These are phyloP conservation scores for Nemapogon koenigi DNA, from an alignment of 2,888 invertebrate species.

Conservation along the genomic window DNA sequence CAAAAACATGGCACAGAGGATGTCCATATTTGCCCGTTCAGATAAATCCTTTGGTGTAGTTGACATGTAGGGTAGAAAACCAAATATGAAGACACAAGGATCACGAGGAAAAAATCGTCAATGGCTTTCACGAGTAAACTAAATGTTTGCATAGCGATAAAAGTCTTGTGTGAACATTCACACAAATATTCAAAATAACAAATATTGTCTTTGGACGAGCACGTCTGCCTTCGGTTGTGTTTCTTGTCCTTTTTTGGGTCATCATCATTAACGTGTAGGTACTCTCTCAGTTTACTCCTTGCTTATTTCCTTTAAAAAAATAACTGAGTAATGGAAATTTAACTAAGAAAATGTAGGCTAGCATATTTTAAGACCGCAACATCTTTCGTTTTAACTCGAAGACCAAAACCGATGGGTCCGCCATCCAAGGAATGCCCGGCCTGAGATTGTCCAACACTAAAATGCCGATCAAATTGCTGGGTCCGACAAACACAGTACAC, in stretches of 20 bases:
- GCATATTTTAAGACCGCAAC: too few relatives aligned
- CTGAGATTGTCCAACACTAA: too few relatives aligned
- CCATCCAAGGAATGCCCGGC: too few relatives aligned
- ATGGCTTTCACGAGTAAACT: slow-evolving; percentile 58
- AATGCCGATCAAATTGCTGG: too few relatives aligned
- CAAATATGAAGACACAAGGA: slow-evolving; percentile 44
- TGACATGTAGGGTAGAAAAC: slow-evolving; percentile 57
- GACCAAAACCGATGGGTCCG: too few relatives aligned
- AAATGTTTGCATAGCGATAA: slow-evolving; percentile 56
- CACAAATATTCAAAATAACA: slow-evolving; percentile 64
- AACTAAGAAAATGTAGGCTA: too few relatives aligned
- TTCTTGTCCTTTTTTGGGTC: slow-evolving; percentile 7
- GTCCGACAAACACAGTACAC: too few relatives aligned
- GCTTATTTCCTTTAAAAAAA: too few relatives aligned
- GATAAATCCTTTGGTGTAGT: slow-evolving; percentile 49
- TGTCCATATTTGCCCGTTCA: slow-evolving; percentile 46
- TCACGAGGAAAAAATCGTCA: slow-evolving; percentile 46
- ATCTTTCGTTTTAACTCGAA: too few relatives aligned
- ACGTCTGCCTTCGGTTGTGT: slow-evolving; percentile 25
- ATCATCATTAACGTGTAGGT: too few relatives aligned
- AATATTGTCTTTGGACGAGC: slow-evolving; percentile 48
- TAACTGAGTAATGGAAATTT: too few relatives aligned
- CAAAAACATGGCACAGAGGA: slow-evolving; percentile 30
- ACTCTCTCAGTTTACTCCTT: too few relatives aligned
- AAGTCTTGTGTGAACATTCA: slow-evolving; percentile 58